phyloP scores from a whole-genome alignment of 2,888 invertebrate genomes.

The Ophion ellenae region DNA sequence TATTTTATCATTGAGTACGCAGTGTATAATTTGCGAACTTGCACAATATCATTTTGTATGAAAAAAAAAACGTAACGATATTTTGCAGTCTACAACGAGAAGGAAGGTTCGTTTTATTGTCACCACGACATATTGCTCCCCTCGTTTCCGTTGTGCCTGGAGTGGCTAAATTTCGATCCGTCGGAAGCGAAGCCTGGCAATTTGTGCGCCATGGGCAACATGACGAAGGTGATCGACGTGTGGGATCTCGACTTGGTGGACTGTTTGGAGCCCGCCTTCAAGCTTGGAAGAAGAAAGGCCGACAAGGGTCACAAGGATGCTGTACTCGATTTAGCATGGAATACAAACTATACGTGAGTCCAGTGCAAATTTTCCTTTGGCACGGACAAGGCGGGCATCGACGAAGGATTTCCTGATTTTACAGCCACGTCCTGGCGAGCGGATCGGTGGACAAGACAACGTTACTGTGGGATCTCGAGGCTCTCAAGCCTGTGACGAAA shows the following conservation, averaged over 20 bases:
- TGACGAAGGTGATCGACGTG: constrained; percentile 96
- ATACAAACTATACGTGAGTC: constrained; percentile 88
- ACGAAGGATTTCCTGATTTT: constrained; percentile 57
- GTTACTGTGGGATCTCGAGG: constrained; percentile 96
- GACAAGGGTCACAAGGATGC: constrained; percentile 94
- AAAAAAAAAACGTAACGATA: neutral
- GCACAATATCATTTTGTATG: neutral
- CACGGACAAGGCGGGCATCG: neutral
- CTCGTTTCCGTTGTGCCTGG: constrained; percentile 95
- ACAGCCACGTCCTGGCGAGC: constrained; percentile 94
- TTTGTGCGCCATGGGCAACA: constrained; percentile 95
- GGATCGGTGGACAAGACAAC: constrained; percentile 96
- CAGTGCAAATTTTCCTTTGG: neutral
- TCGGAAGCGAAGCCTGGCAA: constrained; percentile 90
- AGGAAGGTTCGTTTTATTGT: constrained; percentile 94
- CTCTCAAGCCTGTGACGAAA: constrained; percentile 90
- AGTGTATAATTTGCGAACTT: too few relatives aligned
- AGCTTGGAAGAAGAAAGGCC: constrained; percentile 91
- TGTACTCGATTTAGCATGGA: constrained; percentile 96
- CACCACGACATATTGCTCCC: constrained; percentile 97
- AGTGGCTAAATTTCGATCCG: constrained; percentile 96
- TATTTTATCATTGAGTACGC: too few relatives aligned
- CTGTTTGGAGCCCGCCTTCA: constrained; percentile 94
- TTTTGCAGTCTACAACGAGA: constrained; percentile 93
- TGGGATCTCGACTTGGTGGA: constrained; percentile 99